Evolutionary conservation across 2,113 vertebrate genomes (phyloP), one percentile per base, ranked within the genome.

Genomic region (Nerophis ophidion): DNA sequence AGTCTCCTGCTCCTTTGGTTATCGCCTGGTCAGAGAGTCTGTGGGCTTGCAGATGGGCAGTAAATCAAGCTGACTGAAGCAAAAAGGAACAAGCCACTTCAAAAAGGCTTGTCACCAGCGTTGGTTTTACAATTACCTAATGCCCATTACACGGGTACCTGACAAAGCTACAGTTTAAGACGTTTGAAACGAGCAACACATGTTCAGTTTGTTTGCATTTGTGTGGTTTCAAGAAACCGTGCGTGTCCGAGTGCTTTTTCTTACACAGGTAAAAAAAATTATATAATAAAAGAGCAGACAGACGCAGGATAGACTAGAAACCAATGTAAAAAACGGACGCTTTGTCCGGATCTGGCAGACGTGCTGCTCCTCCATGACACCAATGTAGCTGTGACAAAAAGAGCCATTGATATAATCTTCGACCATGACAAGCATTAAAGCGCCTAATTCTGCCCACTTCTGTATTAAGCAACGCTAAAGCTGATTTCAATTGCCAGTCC

Each of bases 381-480:
- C 61, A 70, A 74, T 81, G 78, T 72, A 78, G 63, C 57, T 50
- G 59, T 61, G 68, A 84, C 80, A 87, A 86, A 83, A 83, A 81
- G 79, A 83, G 65, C 71, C 66, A 78, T 71, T 87, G 81, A 89
- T 85, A 79, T 81, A 79, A 87, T 87, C 79, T 80, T 81, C 47
- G 75, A 85, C 83, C 86, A 83, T 84, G 84, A 87, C 81, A 84
- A 74, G 85, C 80, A 88, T 83, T 87, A 86, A 81, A 82, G 68
- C 76, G 72, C 78, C 82, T 87, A 88, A 88, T 86, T 87, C 86
- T 84, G 74, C 79, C 80, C 51, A 70, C 79, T 84, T 84, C 85
- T 86, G 76, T 84, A 86, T 86, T 82, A 81, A 76, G 74, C 75
- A 81, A 83, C 83, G 73, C 82, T 76, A 88, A 88, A 89, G 77